Evolutionary conservation across 2,113 vertebrate genomes (phyloP).

Genomic region (Tiliqua scincoides): DNA sequence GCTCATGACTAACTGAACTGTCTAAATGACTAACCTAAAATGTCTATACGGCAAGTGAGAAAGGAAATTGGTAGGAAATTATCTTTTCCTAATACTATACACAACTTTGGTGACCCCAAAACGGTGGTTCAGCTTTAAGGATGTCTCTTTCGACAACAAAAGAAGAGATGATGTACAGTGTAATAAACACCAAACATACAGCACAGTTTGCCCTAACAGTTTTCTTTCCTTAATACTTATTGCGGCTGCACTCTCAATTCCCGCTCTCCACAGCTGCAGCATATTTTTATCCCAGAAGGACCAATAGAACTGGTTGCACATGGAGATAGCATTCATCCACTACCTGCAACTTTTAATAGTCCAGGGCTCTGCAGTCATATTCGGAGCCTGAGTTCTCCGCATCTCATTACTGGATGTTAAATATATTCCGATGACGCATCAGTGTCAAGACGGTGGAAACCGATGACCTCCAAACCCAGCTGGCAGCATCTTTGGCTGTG

Average conservation of each 20-base stretch:
- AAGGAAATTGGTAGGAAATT: not conserved
- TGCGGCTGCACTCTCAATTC: not conserved
- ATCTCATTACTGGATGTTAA: not conserved
- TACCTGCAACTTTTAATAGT: not conserved
- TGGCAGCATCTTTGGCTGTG: not conserved
- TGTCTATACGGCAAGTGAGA: not conserved
- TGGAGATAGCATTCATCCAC: not conserved
- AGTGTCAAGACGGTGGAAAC: not conserved
- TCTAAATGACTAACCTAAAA: not conserved
- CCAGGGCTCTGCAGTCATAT: not conserved
- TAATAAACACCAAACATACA: not conserved
- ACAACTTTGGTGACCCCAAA: not conserved
- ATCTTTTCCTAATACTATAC: not conserved
- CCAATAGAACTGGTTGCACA: fast-evolving
- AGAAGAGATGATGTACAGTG: not conserved
- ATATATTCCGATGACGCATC: not conserved
- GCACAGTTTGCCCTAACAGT: not conserved
- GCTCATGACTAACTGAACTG: not conserved
- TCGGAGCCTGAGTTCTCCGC: slow-evolving; percentile 3
- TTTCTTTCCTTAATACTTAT: not conserved
- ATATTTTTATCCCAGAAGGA: not conserved
- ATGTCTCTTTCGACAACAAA: not conserved
- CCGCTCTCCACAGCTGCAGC: not conserved
- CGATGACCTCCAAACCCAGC: slow-evolving; percentile 20
- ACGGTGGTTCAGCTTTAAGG: not conserved